A percentile compares a stretch with the other conserved stretches of the same genome.
phyloP scores from a whole-genome alignment of 1,140 invertebrate genomes.

The Apis dorsata region DNA sequence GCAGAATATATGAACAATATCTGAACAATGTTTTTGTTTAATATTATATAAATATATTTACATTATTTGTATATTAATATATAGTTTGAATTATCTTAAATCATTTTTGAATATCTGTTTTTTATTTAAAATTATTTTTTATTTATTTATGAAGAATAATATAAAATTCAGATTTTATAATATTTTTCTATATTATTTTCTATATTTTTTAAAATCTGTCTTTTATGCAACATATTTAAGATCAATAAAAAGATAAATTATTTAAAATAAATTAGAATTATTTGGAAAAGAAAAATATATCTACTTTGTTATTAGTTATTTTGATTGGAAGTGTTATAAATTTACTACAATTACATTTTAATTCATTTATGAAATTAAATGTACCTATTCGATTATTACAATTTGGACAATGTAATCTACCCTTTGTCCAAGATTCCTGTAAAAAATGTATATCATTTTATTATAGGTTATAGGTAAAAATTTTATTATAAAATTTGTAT shows the following conservation, averaged over 20 bases:
- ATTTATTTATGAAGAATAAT: neutral
- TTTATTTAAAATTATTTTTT: neutral
- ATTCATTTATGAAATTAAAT: constrained; percentile 73
- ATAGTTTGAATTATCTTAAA: neutral
- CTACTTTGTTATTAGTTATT: constrained; percentile 73
- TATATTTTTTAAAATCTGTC: no score
- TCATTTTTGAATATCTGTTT: neutral
- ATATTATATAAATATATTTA: no score
- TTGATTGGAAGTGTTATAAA: constrained; percentile 70
- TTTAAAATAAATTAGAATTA: neutral
- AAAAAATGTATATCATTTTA: constrained; percentile 44
- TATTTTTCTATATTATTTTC: no score
- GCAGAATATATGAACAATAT: no score
- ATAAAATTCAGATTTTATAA: neutral
- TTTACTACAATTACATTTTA: constrained; percentile 71
- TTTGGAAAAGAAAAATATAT: constrained; percentile 49
- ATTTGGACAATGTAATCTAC: constrained; percentile 73
- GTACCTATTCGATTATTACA: constrained; percentile 74
- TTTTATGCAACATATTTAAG: no score
- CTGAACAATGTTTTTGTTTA: no score
- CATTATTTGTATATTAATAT: no score
- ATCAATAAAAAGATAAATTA: neutral
- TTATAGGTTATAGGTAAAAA: neutral
- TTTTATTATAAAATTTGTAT: neutral
- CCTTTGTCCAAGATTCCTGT: constrained; percentile 75